Evolutionary conservation across 1,140 invertebrate species (phyloP).

Genomic region (Oreohelix idahoensis): DNA sequence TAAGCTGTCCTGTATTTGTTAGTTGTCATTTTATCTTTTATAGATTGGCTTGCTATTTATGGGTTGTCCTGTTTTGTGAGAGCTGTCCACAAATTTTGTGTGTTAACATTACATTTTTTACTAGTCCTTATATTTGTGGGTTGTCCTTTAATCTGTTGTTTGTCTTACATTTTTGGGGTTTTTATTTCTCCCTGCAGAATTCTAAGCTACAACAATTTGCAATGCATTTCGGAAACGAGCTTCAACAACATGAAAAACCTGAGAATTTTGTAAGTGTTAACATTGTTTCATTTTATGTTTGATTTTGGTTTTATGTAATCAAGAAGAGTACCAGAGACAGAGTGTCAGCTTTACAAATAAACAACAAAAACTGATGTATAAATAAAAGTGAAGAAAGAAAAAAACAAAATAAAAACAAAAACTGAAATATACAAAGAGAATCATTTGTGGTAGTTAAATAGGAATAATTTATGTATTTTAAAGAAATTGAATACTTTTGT

Average conservation of each 20-base stretch:
- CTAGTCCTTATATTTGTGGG: no score
- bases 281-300: no score
- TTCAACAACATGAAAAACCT: constrained; percentile 89
- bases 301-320: not conserved
- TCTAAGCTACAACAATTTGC: constrained; percentile 95
- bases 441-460: not conserved
- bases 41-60: no score
- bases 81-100: no score
- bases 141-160: no score
- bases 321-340: not conserved
- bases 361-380: not conserved
- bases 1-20: no score
- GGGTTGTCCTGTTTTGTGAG: no score
- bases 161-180: not conserved
- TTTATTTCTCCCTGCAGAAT: constrained; percentile 79
- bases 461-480: not conserved
- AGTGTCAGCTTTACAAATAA: not conserved
- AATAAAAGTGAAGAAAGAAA: not conserved
- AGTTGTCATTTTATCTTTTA: no score
- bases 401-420: not conserved
- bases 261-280: constrained; percentile 84
- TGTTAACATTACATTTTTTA: no score
- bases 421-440: not conserved
- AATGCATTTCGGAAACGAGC: constrained; percentile 88
- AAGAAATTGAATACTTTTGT: not conserved